phyloP scores from a whole-genome alignment of 2,113 vertebrate genomes.

The Macquaria australasica region DNA sequence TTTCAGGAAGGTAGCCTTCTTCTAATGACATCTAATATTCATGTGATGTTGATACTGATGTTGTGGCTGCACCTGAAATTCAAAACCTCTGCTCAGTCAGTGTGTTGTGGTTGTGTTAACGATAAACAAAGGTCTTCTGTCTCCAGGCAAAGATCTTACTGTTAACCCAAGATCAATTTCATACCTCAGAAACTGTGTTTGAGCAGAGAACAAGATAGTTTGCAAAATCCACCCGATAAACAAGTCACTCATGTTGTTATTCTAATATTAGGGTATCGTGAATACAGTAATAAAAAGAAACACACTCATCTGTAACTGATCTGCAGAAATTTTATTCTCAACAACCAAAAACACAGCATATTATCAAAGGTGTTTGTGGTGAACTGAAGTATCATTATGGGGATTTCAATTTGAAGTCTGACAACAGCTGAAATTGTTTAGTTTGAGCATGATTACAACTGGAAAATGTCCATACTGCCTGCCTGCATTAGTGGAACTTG shows the following conservation, averaged over 20 bases:
- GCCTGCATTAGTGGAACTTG: background rate
- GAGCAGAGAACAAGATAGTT: background rate
- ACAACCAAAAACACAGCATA: conserved; percentile 5
- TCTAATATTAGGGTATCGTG: conserved; percentile 4
- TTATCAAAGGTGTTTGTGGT: conserved; percentile 4
- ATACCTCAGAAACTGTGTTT: conserved; percentile 22
- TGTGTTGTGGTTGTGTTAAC: conserved; percentile 39
- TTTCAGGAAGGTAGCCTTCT: conserved; percentile 24
- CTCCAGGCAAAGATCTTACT: conserved; percentile 16
- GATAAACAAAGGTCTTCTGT: conserved; percentile 43
- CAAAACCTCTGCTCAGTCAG: conserved; percentile 21
- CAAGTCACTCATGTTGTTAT: conserved; percentile 16
- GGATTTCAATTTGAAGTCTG: background rate
- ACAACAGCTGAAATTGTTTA: background rate
- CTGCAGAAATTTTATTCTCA: background rate
- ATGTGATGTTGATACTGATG: conserved; percentile 36
- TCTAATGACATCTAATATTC: conserved; percentile 57
- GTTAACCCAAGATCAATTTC: conserved; percentile 40
- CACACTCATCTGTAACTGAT: background rate
- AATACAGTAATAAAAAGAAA: conserved; percentile 8
- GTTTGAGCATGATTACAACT: background rate
- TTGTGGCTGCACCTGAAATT: conserved; percentile 42
- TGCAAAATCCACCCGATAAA: conserved; percentile 15
- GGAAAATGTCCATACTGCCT: background rate
- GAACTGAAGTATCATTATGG: background rate